Evolutionary conservation across 2,888 invertebrate species (phyloP), one percentile per base, ranked within the genome.

Genomic region (Hedychridium roseum): DNA sequence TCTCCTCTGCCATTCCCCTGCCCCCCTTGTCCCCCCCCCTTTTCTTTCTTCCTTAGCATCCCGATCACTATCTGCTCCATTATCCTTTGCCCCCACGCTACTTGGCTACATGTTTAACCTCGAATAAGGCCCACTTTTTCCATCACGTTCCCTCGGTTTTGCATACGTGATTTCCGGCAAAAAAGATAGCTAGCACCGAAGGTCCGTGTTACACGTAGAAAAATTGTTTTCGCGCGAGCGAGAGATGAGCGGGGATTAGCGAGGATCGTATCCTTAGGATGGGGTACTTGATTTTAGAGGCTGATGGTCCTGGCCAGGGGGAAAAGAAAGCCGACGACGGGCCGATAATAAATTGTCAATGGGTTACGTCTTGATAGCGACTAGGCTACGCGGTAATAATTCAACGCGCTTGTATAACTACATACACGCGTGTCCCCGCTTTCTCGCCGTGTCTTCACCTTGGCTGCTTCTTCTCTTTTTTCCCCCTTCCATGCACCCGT

Each of bases 291-390:
- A 43, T 42, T 21, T 41, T 39, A 34, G 35, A 28, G 32, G 28
- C 42, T 35, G 40, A 45, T 49, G 41, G 38, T 37, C 37, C 50
- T 7, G 39, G 41, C 55, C 43, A 53, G 54, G 56, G 54, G 54
- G 60, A 66, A 64, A n/a, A 60, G 59, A 63, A 60, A 43, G 39
- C 28, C 42, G 54, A 54, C 43, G 48, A 27, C 35, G 35, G 42
- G 54, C 46, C 50, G 50, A 68, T 69, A 71, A 73, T 71, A 71
- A 68, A 73, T 68, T 66, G 64, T 69, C 66, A 72, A 68, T 64
- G 68, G 60, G 59, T 68, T 68, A 72, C 64, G 66, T 71, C 68
- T 68, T 63, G 64, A 68, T 68, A 57, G 56, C 60, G 53, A 54
- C 50, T 46, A 48, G 9, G 55, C 59, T 57, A 50, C 51, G 54